Base-by-base conservation (phyloP, 2,888 invertebrate genomes). In the Acronicta leporina region DNA sequence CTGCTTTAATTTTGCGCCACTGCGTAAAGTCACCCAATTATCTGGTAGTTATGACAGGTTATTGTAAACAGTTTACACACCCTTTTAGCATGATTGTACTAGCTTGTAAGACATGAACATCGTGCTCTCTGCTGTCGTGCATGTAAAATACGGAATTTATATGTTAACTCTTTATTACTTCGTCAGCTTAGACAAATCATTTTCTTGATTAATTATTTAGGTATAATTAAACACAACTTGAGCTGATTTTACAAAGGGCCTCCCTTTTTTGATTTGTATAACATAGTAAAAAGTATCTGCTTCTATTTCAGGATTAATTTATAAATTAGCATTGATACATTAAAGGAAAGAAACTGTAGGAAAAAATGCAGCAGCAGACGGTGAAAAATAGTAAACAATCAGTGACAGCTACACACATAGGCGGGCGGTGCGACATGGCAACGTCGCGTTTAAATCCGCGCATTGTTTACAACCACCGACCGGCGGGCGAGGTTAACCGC, bases 391-490 rank as follows among this genome's bases (percentile, higher is more conserved):
- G 83, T 81, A 81, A 82, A 81, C 83, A 84, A 77, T 65, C 75
- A 75, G 80, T 83, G 87, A 81, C 83, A 85, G 82, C 73, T 75
- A 68, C 68, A 68, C 73, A 77, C 68, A 77, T 66, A 75, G 73
- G 79, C 69, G 73, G 76, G 80, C 65, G 66, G 76, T 69, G 77
- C 84, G 82, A 83, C 77, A 83, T 80, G 89, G 89, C 90, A 88
- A 88, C 89, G 88, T 86, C 87, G 88, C 89, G 78, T 74, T 77
- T 68, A 80, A 80, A 81, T 85, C 82, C 80, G 85, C 85, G 89
- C 82, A 88, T 91, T 92, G 91, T 92, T 92, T 92, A 92, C 91
- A 87, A 86, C 81, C 66, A 73, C 76, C 79, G 79, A 73, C 76
- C 79, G 79, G 73, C 79, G 75, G 73, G 66, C 84, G 87, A 86